phyloP scores from a whole-genome alignment of 2,797 vertebrate species.

The Gambusia yucatana region DNA sequence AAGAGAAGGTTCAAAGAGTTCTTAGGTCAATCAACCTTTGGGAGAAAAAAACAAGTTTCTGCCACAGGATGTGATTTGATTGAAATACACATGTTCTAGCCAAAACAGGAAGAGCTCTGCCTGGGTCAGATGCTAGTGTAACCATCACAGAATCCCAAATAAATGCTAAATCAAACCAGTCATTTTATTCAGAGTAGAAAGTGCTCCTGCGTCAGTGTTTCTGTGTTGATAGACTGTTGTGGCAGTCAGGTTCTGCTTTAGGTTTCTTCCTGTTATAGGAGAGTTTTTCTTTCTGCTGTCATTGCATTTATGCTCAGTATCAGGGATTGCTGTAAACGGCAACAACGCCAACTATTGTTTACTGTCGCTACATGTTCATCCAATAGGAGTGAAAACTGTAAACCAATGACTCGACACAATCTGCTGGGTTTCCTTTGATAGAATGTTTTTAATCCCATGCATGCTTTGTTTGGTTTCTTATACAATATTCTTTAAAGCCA shows the following conservation, averaged over 20 bases:
- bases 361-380: neutral
- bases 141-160: neutral
- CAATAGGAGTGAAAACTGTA: neutral
- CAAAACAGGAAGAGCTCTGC: constrained; percentile 45
- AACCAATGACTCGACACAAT: neutral
- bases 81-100: constrained; percentile 24
- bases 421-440: neutral
- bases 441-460: neutral
- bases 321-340: neutral
- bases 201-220: neutral
- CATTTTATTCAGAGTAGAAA: neutral
- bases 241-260: neutral
- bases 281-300: neutral
- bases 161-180: neutral
- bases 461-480: neutral
- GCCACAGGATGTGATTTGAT: constrained; percentile 46
- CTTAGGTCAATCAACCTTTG: neutral
- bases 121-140: constrained; percentile 19
- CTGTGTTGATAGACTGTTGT: neutral
- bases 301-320: neutral
- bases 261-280: neutral
- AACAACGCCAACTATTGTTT: neutral
- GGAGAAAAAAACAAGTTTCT: constrained; percentile 36
- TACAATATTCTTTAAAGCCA: neutral
- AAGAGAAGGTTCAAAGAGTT: neutral